Percentiles rank a stretch among this genome's conserved stretches.
phyloP scores from a whole-genome alignment of 2,888 invertebrate genomes.

The Clivina fossor region DNA sequence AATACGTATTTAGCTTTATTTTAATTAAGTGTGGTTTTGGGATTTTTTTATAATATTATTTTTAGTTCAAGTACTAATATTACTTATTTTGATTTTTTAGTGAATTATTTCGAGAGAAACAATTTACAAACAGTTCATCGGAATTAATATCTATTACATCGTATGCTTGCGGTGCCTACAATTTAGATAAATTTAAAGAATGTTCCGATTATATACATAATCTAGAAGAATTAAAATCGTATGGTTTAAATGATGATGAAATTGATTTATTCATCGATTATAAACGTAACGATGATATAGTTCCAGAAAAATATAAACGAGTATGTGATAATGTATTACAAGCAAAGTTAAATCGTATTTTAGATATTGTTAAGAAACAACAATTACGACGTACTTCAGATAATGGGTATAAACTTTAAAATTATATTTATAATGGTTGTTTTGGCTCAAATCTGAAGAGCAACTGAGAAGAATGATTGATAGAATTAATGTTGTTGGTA shows the following conservation, averaged over 20 bases:
- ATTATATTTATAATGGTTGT: no score
- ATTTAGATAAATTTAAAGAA: conserved; percentile 54
- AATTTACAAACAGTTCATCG: conserved; percentile 41
- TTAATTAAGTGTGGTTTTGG: no score
- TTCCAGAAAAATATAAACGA: conserved; percentile 46
- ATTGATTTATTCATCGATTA: conserved; percentile 56
- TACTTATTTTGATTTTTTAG: conserved; percentile 36
- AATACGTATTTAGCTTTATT: no score
- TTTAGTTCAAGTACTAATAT: not conserved
- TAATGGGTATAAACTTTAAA: no score
- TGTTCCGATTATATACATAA: conserved; percentile 52
- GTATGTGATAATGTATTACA: conserved; percentile 41
- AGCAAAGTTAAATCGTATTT: conserved; percentile 37
- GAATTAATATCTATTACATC: conserved; percentile 43
- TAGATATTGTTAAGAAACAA: conserved; percentile 1
- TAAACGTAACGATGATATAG: conserved; percentile 51
- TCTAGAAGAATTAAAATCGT: conserved; percentile 55
- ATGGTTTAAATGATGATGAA: conserved; percentile 56
- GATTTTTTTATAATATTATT: no score
- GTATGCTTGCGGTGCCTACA: conserved; percentile 54
- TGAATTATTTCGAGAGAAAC: conserved; percentile 38
- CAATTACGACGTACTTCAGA: no score
- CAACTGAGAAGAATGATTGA: not conserved
- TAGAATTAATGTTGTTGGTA: no score
- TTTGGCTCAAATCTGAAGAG: not conserved